Evolutionary conservation across 2,113 vertebrate genomes (phyloP).

Genomic region (Conger conger): DNA sequence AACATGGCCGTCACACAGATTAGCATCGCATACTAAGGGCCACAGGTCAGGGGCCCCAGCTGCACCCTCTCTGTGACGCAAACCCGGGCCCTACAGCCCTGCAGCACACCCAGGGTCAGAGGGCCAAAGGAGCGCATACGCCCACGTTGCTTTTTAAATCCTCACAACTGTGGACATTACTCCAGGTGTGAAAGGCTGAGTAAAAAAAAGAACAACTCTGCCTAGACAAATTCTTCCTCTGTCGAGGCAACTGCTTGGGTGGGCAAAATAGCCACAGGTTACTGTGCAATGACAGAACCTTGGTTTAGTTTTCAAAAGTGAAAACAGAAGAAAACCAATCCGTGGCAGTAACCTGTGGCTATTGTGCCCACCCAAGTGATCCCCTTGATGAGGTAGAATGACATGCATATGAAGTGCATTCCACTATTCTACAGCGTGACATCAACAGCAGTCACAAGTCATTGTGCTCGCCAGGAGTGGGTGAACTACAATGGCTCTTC

Average conservation of each 20-base stretch:
- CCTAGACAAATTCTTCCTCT: not conserved
- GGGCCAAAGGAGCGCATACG: no score
- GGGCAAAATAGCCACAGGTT: not conserved
- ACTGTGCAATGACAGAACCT: not conserved
- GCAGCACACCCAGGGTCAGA: not conserved
- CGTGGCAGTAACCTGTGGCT: not conserved
- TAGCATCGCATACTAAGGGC: conserved; percentile 29
- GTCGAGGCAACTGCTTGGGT: not conserved
- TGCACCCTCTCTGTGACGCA: conserved; percentile 8
- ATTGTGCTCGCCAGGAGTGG: not conserved
- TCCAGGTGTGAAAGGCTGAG: not conserved
- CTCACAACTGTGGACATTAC: not conserved
- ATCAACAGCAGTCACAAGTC: not conserved
- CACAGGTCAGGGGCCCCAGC: conserved; percentile 14
- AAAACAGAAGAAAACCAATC: not conserved
- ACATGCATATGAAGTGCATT: not conserved
- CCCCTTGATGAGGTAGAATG: not conserved
- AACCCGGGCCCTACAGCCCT: not conserved
- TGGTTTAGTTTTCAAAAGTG: not conserved
- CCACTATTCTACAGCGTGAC: not conserved
- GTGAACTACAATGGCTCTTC: not conserved
- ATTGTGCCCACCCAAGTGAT: not conserved
- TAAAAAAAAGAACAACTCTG: not conserved
- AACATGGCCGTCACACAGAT: conserved; percentile 29
- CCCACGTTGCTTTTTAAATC: not conserved